These are phyloP conservation scores for Lagocephalus sceleratus DNA, from an alignment of 2,797 vertebrate species.

Conservation along the genomic window DNA sequence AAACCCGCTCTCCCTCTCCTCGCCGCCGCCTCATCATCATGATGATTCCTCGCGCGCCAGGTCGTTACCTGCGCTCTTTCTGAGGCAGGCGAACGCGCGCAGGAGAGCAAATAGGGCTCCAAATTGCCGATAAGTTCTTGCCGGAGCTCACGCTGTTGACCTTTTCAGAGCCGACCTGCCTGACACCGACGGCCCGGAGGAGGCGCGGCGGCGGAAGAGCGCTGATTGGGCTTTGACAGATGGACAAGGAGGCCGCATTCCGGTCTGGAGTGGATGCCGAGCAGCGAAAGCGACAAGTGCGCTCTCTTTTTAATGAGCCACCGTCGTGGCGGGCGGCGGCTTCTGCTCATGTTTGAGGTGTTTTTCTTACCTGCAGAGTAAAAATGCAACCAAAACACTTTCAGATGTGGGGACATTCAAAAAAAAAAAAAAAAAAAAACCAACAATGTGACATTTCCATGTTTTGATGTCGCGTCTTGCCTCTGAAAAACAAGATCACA, in stretches of 20 bases:
- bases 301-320: slow-evolving; percentile 25
- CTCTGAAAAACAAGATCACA: too few species aligned
- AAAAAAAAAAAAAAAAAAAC: too few species aligned
- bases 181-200: slow-evolving; percentile 22
- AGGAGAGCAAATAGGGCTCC: slow-evolving; percentile 7
- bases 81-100: slow-evolving; percentile 18
- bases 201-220: slow-evolving; percentile 25
- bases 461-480: too few species aligned
- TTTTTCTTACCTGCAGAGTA: too few species aligned
- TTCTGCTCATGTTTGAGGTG: too few species aligned
- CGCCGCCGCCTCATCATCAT: slow-evolving; percentile 37
- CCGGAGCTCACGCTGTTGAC: slow-evolving; percentile 12
- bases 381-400: too few species aligned
- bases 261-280: slow-evolving; percentile 14
- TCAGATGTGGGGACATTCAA: too few species aligned
- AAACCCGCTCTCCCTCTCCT: slow-evolving; percentile 26
- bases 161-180: slow-evolving; percentile 35
- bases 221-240: slow-evolving; percentile 38
- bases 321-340: too few species aligned
- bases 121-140: slow-evolving; percentile 20
- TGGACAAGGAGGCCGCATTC: slow-evolving; percentile 28
- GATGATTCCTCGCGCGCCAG: slow-evolving; percentile 30
- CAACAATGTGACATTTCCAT: too few species aligned
- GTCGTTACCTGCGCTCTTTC: neutral
- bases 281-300: slow-evolving; percentile 7